phyloP scores from a whole-genome alignment of 2,797 vertebrate genomes.

The Gadopsis marmoratus region DNA sequence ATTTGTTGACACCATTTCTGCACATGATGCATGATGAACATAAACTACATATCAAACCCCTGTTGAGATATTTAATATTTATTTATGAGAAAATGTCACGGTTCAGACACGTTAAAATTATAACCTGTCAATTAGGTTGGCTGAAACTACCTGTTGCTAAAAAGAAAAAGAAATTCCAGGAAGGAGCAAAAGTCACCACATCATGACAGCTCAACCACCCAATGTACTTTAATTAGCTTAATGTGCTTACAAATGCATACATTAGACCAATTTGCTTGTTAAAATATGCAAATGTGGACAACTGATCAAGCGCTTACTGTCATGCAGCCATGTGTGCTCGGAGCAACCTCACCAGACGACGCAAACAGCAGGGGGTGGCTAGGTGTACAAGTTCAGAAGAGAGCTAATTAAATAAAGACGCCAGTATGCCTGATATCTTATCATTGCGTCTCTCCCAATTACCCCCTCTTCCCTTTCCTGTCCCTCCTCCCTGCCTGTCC shows the following conservation, averaged over 20 bases:
- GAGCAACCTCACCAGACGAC: slow-evolving; percentile 57
- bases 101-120: too few species aligned
- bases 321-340: slow-evolving; percentile 59
- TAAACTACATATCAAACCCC: not conserved
- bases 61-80: not conserved
- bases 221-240: slow-evolving; percentile 49
- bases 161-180: not conserved
- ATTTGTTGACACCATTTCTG: not conserved
- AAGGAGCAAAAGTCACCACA: slow-evolving; percentile 28
- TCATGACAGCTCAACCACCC: slow-evolving; percentile 18
- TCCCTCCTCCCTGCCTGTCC: slow-evolving; percentile 44
- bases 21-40: not conserved
- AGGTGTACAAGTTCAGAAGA: slow-evolving; percentile 53
- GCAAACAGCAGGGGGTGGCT: slow-evolving; percentile 46
- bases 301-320: slow-evolving; percentile 57
- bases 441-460: slow-evolving; percentile 66
- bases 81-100: not conserved
- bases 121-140: not conserved
- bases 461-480: slow-evolving; percentile 54
- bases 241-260: slow-evolving; percentile 59
- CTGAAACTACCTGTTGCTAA: not conserved
- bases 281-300: slow-evolving; percentile 57
- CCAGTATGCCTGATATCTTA: slow-evolving; percentile 65
- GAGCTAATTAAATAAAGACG: slow-evolving; percentile 66
- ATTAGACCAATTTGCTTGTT: slow-evolving; percentile 61